A percentile compares a stretch with the other conserved stretches of the same genome.
Conservation (phyloP, 2,797 vertebrate genomes). For the Ataeniobius toweri region DNA sequence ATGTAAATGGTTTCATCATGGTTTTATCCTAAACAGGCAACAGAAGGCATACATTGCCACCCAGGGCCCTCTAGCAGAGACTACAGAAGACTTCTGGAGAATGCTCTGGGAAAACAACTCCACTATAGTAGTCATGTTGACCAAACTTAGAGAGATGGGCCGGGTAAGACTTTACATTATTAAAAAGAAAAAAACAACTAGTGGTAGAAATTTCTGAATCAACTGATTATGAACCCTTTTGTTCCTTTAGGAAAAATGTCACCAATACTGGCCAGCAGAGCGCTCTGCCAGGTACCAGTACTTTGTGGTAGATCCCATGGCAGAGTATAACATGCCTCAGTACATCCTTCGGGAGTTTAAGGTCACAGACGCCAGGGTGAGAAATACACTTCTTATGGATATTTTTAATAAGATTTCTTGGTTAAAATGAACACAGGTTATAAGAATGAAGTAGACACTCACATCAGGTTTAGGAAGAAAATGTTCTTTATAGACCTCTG, state of each 20-base stretch:
- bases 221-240: not conserved
- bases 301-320: slow-evolving; percentile 98
- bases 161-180: slow-evolving; percentile 78
- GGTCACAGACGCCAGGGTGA: slow-evolving; percentile 96
- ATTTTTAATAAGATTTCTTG: not conserved
- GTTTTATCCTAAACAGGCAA: slow-evolving; percentile 79
- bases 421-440: not conserved
- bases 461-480: not conserved
- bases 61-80: slow-evolving; percentile 94
- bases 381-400: slow-evolving; percentile 33
- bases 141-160: slow-evolving; percentile 96
- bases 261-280: slow-evolving; percentile 97
- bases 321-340: slow-evolving; percentile 98
- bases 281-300: slow-evolving; percentile 97
- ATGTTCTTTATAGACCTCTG: not conserved
- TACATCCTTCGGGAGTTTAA: slow-evolving; percentile 98
- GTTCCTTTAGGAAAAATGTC: slow-evolving; percentile 92
- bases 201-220: not conserved
- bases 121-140: slow-evolving; percentile 97
- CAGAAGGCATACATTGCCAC: slow-evolving; percentile 97
- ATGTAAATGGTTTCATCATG: slow-evolving; percentile 1
- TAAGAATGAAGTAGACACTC: not conserved
- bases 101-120: slow-evolving; percentile 99
- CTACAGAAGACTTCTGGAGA: slow-evolving; percentile 97
- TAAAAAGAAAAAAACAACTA: not conserved